Percentiles rank a stretch among this genome's conserved stretches.
Conservation (phyloP, 1,140 invertebrate species). For the Steinernema khuongi region DNA sequence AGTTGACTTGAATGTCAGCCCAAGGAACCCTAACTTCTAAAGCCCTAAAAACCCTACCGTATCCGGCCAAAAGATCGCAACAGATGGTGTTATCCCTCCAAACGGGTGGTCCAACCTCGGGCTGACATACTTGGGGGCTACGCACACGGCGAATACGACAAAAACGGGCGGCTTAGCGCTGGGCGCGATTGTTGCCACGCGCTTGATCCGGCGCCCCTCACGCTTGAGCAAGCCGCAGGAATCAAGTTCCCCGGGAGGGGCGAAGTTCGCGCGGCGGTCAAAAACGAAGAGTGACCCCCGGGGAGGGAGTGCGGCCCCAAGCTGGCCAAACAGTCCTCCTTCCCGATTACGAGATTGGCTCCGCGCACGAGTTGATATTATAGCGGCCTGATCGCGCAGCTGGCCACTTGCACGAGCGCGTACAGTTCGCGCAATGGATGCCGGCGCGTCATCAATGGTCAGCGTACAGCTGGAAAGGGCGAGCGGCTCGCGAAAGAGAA, state of each 20-base stretch:
- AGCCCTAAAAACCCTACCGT: too few species aligned
- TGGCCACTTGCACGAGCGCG: not conserved
- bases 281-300: not conserved
- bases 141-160: not conserved
- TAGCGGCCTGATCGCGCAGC: not conserved
- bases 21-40: too few species aligned
- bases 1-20: too few species aligned
- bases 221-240: not conserved
- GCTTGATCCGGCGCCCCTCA: not conserved
- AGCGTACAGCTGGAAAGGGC: not conserved
- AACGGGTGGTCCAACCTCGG: too few species aligned
- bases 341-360: slow-evolving; percentile 11
- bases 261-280: not conserved
- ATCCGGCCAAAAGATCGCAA: too few species aligned
- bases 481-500: not conserved
- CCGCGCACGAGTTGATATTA: slow-evolving; percentile 10
- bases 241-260: not conserved
- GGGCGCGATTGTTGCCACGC: not conserved
- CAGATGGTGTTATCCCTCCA: too few species aligned
- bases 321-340: slow-evolving; percentile 3
- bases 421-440: not conserved
- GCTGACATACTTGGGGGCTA: too few species aligned
- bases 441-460: slow-evolving; percentile 13
- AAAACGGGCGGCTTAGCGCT: not conserved
- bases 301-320: not conserved